These are phyloP conservation scores for Cephus sareptanus DNA, from an alignment of 2,888 invertebrate species.

Conservation along the genomic window DNA sequence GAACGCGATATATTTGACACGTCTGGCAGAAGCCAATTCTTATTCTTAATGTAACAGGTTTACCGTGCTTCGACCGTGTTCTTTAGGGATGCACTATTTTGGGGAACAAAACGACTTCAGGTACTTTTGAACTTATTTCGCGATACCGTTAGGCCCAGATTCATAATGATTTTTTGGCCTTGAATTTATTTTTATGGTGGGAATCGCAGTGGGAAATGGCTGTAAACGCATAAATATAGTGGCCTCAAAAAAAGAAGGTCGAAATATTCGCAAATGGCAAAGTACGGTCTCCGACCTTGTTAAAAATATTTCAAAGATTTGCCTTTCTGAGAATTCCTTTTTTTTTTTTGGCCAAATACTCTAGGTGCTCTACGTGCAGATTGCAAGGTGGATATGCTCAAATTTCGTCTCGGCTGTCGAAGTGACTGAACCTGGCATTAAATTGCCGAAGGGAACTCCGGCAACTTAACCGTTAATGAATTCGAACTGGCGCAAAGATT, in stretches of 20 bases:
- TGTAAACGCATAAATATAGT: slow-evolving; percentile 49
- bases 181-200: slow-evolving; percentile 18
- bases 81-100: background rate
- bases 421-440: background rate
- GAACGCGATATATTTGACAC: background rate
- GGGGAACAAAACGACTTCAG: background rate
- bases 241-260: slow-evolving; percentile 20
- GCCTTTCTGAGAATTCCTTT: slow-evolving; percentile 11
- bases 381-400: background rate
- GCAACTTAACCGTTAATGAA: background rate
- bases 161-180: slow-evolving; percentile 32
- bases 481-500: background rate
- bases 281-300: slow-evolving; percentile 48
- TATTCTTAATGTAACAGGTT: background rate
- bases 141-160: slow-evolving; percentile 39
- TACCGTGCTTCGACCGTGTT: background rate
- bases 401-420: background rate
- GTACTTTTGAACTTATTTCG: slow-evolving; percentile 28
- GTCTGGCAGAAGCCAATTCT: background rate
- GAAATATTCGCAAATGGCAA: slow-evolving; percentile 39
- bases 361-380: background rate
- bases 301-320: slow-evolving; percentile 15
- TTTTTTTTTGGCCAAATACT: background rate
- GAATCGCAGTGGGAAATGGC: slow-evolving; percentile 1
- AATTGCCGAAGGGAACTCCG: background rate